Evolutionary conservation across 2,797 vertebrate genomes (phyloP).

Genomic region (Sebastes glaucus): DNA sequence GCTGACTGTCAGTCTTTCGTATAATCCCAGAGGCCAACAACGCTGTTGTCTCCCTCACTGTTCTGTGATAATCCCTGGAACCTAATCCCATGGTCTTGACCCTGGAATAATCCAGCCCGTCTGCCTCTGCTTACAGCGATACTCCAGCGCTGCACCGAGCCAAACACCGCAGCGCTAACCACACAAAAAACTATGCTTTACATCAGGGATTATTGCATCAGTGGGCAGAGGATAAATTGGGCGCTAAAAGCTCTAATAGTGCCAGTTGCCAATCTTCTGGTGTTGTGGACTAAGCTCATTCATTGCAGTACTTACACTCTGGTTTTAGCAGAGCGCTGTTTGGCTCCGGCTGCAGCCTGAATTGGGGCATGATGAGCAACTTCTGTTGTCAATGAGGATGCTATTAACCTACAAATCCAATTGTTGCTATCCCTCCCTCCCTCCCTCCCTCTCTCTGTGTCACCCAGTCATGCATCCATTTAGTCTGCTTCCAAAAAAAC

Average conservation of each 20-base stretch:
- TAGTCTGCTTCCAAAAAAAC: constrained; percentile 20
- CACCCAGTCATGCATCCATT: constrained; percentile 11
- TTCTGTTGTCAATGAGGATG: constrained; percentile 62
- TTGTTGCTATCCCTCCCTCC: constrained; percentile 21
- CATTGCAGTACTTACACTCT: constrained; percentile 35
- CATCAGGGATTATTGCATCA: constrained; percentile 66
- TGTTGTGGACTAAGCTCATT: constrained; percentile 42
- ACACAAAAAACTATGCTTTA: constrained; percentile 47
- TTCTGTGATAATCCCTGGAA: constrained; percentile 75
- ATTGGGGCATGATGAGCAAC: constrained; percentile 43
- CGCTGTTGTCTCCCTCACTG: constrained; percentile 57
- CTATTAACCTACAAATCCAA: constrained; percentile 70
- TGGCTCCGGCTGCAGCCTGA: constrained; percentile 36
- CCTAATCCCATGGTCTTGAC: constrained; percentile 69
- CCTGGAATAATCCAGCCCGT: constrained; percentile 72
- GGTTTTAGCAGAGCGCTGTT: constrained; percentile 24
- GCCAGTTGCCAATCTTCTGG: constrained; percentile 57
- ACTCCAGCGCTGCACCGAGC: constrained; percentile 15
- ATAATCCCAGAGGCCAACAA: constrained; percentile 55
- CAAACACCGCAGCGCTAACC: constrained; percentile 30
- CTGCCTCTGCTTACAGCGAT: constrained; percentile 60
- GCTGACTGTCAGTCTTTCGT: constrained; percentile 5
- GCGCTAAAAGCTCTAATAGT: constrained; percentile 55
- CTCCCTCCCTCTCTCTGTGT: background rate
- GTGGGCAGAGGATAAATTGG: constrained; percentile 60